phyloP scores from a whole-genome alignment of 1,140 invertebrate species.

The Aphelenchoides besseyi region DNA sequence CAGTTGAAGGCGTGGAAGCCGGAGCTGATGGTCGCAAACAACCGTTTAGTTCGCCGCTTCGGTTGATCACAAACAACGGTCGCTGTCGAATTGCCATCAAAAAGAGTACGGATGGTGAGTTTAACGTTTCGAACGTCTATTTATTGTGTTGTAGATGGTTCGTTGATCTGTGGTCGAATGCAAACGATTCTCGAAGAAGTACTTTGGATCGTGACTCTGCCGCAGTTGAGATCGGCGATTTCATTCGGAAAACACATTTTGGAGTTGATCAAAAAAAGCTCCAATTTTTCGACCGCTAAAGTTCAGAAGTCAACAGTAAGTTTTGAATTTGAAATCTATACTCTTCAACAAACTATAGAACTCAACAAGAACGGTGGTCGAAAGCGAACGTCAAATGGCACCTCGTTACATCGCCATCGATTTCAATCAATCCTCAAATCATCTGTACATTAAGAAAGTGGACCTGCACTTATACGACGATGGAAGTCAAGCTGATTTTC shows the following conservation, averaged over 20 bases:
- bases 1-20: constrained; percentile 68
- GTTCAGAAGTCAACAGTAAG: constrained; percentile 1
- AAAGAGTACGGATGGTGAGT: constrained; percentile 79
- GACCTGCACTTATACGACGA: constrained; percentile 97
- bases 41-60: constrained; percentile 72
- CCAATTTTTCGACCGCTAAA: background rate
- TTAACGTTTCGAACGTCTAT: constrained; percentile 9
- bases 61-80: constrained; percentile 88
- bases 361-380: constrained; percentile 1
- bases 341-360: background rate
- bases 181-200: constrained; percentile 89
- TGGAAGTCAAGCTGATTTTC: constrained; percentile 68
- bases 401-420: constrained; percentile 68
- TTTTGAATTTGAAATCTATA: background rate
- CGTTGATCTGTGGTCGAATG: constrained; percentile 83
- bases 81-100: constrained; percentile 92
- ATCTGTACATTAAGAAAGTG: constrained; percentile 86
- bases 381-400: constrained; percentile 13
- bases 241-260: constrained; percentile 84
- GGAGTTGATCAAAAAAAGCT: constrained; percentile 55
- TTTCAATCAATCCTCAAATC: constrained; percentile 93
- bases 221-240: constrained; percentile 87
- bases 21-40: constrained; percentile 7
- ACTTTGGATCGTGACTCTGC: constrained; percentile 87
- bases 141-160: constrained; percentile 73